A percentile compares a stretch with the other conserved stretches of the same genome.
Conservation (phyloP, 2,888 invertebrate species). For the Nowickia ferox region DNA sequence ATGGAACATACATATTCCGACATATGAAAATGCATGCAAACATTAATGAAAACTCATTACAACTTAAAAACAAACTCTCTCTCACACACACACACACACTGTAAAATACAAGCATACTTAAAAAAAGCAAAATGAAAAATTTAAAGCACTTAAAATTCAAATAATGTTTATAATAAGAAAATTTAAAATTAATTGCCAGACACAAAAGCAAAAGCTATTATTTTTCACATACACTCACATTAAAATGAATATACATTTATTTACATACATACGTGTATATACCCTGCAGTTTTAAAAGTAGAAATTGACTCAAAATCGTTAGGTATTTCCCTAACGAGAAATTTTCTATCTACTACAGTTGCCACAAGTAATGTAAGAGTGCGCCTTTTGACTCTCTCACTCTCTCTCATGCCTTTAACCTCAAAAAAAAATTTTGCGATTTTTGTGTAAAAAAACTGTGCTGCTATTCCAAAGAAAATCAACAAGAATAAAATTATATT, state of each 20-base stretch:
- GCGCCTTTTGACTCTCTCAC: too few species aligned
- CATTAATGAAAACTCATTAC: conserved; percentile 70
- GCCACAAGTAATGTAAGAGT: too few species aligned
- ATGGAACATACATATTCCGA: conserved; percentile 6
- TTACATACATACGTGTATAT: too few species aligned
- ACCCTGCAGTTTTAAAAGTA: too few species aligned
- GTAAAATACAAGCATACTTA: background rate
- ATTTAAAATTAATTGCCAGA: conserved; percentile 82
- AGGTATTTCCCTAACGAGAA: too few species aligned
- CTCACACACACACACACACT: conserved; percentile 9
- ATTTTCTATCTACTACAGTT: too few species aligned
- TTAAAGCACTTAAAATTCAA: conserved; percentile 75
- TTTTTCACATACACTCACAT: conserved; percentile 56
- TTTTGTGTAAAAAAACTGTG: too few species aligned
- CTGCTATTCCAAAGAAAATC: too few species aligned
- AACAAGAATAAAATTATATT: too few species aligned
- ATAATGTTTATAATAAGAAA: conserved; percentile 74
- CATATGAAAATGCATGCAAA: conserved; percentile 65
- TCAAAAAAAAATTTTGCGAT: too few species aligned
- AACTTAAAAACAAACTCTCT: conserved; percentile 52
- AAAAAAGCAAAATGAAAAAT: conserved; percentile 71
- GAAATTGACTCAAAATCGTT: too few species aligned
- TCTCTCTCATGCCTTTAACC: too few species aligned
- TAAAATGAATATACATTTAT: background rate
- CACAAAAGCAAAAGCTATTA: conserved; percentile 76